phyloP scores from a whole-genome alignment of 2,888 invertebrate species.

The Cordylochernes scorpioides region DNA sequence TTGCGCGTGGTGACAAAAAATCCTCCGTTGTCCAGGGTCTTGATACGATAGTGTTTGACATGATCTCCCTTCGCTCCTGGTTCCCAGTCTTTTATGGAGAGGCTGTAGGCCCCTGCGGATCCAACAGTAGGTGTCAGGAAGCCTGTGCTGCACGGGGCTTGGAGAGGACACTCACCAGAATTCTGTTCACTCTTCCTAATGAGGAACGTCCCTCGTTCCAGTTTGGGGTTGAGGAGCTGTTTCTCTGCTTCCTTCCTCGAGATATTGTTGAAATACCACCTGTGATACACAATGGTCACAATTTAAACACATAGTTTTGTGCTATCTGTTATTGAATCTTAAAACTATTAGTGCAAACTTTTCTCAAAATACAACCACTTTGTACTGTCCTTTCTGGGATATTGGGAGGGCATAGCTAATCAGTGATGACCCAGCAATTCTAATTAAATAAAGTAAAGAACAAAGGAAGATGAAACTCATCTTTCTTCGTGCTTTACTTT shows the following conservation, averaged over 20 bases:
- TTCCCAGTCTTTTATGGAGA: slow-evolving; percentile 68
- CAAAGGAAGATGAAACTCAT: no score
- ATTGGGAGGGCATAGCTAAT: no score
- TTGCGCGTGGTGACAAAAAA: slow-evolving; percentile 88
- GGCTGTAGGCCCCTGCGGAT: slow-evolving; percentile 21
- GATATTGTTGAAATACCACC: slow-evolving; percentile 96
- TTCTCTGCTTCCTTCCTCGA: slow-evolving; percentile 90
- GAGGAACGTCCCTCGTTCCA: slow-evolving; percentile 75
- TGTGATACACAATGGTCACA: no score
- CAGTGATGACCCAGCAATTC: no score
- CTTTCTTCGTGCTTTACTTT: no score
- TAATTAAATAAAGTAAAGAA: no score
- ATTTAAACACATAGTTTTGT: no score
- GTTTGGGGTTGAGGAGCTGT: slow-evolving; percentile 53
- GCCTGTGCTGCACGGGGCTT: no score
- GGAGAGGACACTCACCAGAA: slow-evolving; percentile 35
- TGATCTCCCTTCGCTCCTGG: slow-evolving; percentile 64
- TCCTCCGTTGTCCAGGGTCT: slow-evolving; percentile 76
- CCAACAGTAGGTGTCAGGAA: slow-evolving; percentile 9
- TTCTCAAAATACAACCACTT: no score
- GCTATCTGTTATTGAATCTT: no score
- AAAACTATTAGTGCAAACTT: no score
- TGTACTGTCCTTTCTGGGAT: no score
- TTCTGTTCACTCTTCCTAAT: slow-evolving; percentile 90
- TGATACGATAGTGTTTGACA: slow-evolving; percentile 95